Percentiles rank a stretch among this genome's conserved stretches.
Conservation (phyloP, 2,113 vertebrate species). For the Sebastes fasciatus region DNA sequence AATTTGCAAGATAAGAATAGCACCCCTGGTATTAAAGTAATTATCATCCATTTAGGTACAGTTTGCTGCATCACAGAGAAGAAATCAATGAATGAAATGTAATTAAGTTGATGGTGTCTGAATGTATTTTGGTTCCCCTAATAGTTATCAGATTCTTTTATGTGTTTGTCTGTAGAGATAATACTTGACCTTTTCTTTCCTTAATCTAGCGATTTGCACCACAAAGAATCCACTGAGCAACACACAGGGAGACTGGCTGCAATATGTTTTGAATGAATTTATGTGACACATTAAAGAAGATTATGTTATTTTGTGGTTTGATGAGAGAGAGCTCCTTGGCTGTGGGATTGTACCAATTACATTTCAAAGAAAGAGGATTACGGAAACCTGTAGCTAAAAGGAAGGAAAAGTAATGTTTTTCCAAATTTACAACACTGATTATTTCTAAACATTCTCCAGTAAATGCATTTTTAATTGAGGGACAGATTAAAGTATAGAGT, state of each 20-base stretch:
- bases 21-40: conserved; percentile 33
- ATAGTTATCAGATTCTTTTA: conserved; percentile 8
- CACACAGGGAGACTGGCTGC: neutral
- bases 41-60: conserved; percentile 46
- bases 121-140: conserved; percentile 33
- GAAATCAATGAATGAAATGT: conserved; percentile 20
- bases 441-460: conserved; percentile 60
- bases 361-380: conserved; percentile 78
- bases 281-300: conserved; percentile 51
- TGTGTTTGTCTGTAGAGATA: neutral
- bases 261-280: conserved; percentile 21
- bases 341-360: conserved; percentile 66
- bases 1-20: conserved; percentile 33
- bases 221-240: conserved; percentile 11
- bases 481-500: conserved; percentile 72
- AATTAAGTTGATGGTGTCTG: conserved; percentile 42
- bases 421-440: conserved; percentile 63
- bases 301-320: conserved; percentile 45
- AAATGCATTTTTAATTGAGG: conserved; percentile 61
- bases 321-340: conserved; percentile 52
- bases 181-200: conserved; percentile 12
- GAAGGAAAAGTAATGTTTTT: conserved; percentile 63
- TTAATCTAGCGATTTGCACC: conserved; percentile 14
- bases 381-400: conserved; percentile 71
- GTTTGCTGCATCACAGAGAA: conserved; percentile 30